These are phyloP conservation scores for Enteromius paludinosus DNA, from an alignment of 2,797 vertebrate species.

Conservation along the genomic window DNA sequence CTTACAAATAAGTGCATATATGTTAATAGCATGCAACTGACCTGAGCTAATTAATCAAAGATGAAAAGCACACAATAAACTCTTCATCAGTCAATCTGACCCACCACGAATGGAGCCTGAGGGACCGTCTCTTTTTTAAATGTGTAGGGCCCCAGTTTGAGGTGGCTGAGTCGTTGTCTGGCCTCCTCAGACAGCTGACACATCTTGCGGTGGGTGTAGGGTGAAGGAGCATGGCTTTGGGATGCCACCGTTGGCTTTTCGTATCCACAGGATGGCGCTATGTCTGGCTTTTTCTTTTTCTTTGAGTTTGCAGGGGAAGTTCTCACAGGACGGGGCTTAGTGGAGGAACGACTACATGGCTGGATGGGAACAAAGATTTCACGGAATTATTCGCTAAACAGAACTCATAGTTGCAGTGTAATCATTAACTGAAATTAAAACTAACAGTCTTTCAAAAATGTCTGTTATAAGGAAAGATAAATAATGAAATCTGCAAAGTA, in stretches of 20 bases:
- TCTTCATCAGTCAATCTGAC: slow-evolving; percentile 39
- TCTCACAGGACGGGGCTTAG: slow-evolving; percentile 12
- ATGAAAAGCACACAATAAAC: neutral
- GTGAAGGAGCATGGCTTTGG: slow-evolving; percentile 86
- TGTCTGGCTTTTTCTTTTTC: slow-evolving; percentile 11
- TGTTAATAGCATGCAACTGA: neutral
- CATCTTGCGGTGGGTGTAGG: slow-evolving; percentile 94
- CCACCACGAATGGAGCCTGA: slow-evolving; percentile 88
- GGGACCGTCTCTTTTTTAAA: slow-evolving; percentile 89
- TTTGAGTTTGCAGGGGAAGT: slow-evolving; percentile 28
- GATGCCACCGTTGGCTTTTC: slow-evolving; percentile 91
- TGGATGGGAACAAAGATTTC: slow-evolving; percentile 23
- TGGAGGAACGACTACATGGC: neutral
- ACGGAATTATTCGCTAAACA: neutral
- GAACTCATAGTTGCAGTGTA: neutral
- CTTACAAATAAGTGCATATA: neutral
- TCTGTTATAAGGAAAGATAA: neutral
- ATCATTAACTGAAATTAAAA: neutral
- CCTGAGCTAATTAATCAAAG: neutral
- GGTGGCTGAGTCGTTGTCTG: slow-evolving; percentile 86
- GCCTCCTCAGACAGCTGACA: slow-evolving; percentile 90
- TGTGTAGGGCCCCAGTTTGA: slow-evolving; percentile 90
- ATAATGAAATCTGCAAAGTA: neutral
- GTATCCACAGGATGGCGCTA: slow-evolving; percentile 72
- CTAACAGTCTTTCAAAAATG: neutral